These are phyloP conservation scores for Procavia capensis DNA, from an alignment of 2,113 vertebrate species.

Conservation along the genomic window DNA sequence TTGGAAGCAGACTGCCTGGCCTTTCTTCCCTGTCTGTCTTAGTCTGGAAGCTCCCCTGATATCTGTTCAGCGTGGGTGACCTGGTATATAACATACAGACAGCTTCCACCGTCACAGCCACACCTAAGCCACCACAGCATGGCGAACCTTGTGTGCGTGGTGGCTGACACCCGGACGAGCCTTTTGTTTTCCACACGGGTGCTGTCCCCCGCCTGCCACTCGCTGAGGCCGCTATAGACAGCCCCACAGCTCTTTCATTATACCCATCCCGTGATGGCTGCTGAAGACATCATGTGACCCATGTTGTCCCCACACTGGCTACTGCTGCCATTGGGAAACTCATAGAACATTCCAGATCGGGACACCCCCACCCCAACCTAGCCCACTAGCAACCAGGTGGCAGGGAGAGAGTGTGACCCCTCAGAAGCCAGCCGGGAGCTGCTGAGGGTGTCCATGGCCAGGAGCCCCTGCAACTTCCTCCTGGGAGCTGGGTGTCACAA, in stretches of 20 bases:
- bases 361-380: not conserved
- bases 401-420: not conserved
- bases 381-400: not conserved
- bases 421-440: not conserved
- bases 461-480: too few species aligned
- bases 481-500: not conserved
- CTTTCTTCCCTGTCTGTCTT: too few species aligned
- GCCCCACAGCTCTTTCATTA: not conserved
- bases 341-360: not conserved
- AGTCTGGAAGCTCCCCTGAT: too few species aligned
- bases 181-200: not conserved
- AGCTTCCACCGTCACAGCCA: too few species aligned
- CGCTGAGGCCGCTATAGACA: not conserved
- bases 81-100: too few species aligned
- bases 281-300: not conserved
- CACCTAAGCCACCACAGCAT: too few species aligned
- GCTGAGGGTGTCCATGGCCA: not conserved
- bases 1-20: too few species aligned
- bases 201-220: not conserved
- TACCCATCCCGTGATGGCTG: not conserved
- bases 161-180: not conserved
- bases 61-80: too few species aligned
- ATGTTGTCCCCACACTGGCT: not conserved
- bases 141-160: too few species aligned
- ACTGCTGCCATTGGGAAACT: not conserved